Base-by-base conservation (phyloP, 2,888 invertebrate species). In the Dynastes maya region DNA sequence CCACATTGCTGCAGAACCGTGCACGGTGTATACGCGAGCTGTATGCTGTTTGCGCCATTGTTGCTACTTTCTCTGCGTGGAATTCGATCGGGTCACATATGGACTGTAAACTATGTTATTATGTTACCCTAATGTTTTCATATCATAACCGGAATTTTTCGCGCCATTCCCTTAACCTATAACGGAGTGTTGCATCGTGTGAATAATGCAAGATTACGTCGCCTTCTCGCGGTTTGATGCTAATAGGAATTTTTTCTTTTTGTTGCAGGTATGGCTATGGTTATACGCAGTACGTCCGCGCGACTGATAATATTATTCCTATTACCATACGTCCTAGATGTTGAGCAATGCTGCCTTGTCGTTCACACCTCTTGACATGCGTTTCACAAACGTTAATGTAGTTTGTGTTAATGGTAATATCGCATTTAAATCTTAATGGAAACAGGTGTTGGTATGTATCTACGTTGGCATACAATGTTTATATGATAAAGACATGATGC, bases 21-120 rank as follows among this genome's bases (percentile, higher is more conserved):
- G 55, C 5, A 27, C n/a, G n/a, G 29, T 55, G 22, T 22, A 55
- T 55, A 55, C 55, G n/a, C 22, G 22, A 55, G 22, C 16, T 55
- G 22, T 40, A 40, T 11, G 16, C 11, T 71, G 55, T 68, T 55
- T 55, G 29, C 53, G 40, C 61, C 22, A 27, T 74, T 40, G 45
- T 27, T 40, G 58, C 16, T 51, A 76, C 76, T 76, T 76, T 76
- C 76, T 74, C 72, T 49, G 67, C 22, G 11, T 67, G 76, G 67
- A 76, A 67, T 76, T 76, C 53, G 51, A 74, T 74, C 72, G 58
- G 13, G 72, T 61, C 72, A 40, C 72, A 74, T 61, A 74, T 74
- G 72, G 72, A 63, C 72, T 45, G 58, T 58, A 74, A 74, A 74
- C 58, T 74, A 55, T 45, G 55, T 74, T 74, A 74, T 61, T 74